These are phyloP conservation scores for Leucoptera coffeella DNA, from an alignment of 2,888 invertebrate genomes.

Conservation along the genomic window DNA sequence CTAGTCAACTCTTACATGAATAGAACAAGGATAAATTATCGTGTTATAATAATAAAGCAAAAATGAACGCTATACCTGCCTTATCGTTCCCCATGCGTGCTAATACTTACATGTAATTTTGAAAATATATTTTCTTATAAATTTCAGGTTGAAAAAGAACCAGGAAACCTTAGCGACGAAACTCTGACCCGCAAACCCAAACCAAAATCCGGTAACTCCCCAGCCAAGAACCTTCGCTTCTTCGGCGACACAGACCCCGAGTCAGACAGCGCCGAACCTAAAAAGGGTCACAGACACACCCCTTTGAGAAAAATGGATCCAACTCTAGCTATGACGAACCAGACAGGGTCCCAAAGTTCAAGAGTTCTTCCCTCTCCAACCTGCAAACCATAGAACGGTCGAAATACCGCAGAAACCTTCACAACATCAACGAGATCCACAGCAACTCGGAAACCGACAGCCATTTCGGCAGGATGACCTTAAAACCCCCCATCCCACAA, in stretches of 20 bases:
- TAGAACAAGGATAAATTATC: no score
- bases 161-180: conserved; percentile 55
- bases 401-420: conserved; percentile 41
- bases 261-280: conserved; percentile 47
- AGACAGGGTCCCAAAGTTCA: conserved; percentile 25
- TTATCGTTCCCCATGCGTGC: no score
- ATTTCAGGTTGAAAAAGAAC: conserved; percentile 37
- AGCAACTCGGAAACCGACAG: conserved; percentile 39
- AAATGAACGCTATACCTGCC: no score
- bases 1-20: no score
- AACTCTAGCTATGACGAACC: conserved; percentile 33
- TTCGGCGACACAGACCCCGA: conserved; percentile 81
- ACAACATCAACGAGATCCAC: conserved; percentile 52
- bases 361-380: conserved; percentile 36
- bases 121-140: conserved; percentile 3
- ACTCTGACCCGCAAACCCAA: conserved; percentile 20
- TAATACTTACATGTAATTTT: no score
- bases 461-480: conserved; percentile 19
- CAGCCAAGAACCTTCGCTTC: conserved; percentile 70
- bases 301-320: conserved; percentile 35
- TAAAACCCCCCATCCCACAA: conserved; percentile 39
- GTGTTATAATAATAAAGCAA: no score
- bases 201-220: conserved; percentile 25
- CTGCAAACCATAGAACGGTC: conserved; percentile 24
- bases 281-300: conserved; percentile 14